Conservation (phyloP, 1,140 invertebrate species). For the Heliconius melpomene region DNA sequence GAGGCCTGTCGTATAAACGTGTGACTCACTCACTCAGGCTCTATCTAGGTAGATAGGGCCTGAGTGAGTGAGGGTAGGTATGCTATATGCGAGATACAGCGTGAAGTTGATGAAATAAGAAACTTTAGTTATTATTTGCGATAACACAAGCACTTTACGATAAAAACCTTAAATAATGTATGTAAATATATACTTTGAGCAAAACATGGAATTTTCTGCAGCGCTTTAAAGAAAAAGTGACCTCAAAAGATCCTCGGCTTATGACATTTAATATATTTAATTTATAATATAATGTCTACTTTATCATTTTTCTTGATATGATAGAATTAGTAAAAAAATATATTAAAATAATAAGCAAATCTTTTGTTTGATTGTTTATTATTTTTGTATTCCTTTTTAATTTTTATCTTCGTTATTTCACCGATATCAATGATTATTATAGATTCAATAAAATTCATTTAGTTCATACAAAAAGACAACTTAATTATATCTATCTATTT, state of each 20-base stretch:
- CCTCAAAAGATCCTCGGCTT: not conserved
- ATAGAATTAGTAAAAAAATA: not conserved
- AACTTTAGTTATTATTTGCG: not conserved
- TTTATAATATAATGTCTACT: not conserved
- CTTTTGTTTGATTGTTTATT: not conserved
- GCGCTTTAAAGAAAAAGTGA: conserved; percentile 3
- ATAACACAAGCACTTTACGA: not conserved
- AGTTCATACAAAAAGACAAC: not conserved
- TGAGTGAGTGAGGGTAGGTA: too few relatives aligned
- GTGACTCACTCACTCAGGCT: too few relatives aligned
- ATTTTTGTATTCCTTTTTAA: too few relatives aligned
- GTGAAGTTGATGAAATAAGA: too few relatives aligned
- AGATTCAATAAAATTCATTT: too few relatives aligned
- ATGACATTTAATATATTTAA: not conserved
- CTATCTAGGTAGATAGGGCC: too few relatives aligned
- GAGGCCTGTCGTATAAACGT: too few relatives aligned
- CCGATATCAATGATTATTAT: not conserved
- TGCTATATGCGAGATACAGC: too few relatives aligned
- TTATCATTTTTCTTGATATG: not conserved
- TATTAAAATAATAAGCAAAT: not conserved
- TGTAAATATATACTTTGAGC: not conserved
- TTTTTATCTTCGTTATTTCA: not conserved
- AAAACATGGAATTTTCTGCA: not conserved
- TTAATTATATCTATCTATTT: not conserved
- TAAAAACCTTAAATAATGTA: not conserved